phyloP scores from a whole-genome alignment of 1,140 invertebrate genomes.

The Drosophila sp. region DNA sequence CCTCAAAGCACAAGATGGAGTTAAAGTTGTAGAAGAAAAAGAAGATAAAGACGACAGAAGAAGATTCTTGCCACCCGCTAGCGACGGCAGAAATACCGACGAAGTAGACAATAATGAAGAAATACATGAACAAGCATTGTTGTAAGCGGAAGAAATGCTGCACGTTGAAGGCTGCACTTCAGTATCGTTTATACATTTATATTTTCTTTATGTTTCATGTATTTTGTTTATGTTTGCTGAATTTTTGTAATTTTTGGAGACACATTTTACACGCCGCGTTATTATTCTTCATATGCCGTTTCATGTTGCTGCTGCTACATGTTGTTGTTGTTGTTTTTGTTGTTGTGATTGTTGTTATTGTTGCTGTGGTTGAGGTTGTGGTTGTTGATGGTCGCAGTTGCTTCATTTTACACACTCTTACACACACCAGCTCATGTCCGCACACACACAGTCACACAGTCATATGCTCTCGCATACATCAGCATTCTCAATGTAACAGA shows the following conservation, averaged over 20 bases:
- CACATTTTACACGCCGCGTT: slow-evolving; percentile 68
- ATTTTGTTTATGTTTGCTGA: slow-evolving; percentile 75
- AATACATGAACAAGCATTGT: slow-evolving; percentile 20
- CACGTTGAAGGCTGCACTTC: slow-evolving; percentile 53
- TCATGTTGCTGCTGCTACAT: slow-evolving; percentile 64
- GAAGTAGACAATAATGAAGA: slow-evolving; percentile 12
- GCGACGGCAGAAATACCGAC: slow-evolving; percentile 17
- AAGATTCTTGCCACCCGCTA: slow-evolving; percentile 25
- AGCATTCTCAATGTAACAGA: slow-evolving; percentile 14
- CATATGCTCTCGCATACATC: slow-evolving; percentile 3
- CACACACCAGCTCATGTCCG: slow-evolving; percentile 39
- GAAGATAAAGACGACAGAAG: slow-evolving; percentile 19
- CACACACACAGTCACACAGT: slow-evolving; percentile 27
- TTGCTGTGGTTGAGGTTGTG: slow-evolving; percentile 42
- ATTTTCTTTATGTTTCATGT: slow-evolving; percentile 36
- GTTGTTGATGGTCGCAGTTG: slow-evolving; percentile 53
- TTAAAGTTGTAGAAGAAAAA: slow-evolving; percentile 25
- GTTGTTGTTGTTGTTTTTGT: slow-evolving; percentile 11
- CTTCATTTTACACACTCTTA: slow-evolving; percentile 54
- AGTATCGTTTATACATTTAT: slow-evolving; percentile 16
- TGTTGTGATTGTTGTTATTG: slow-evolving; percentile 38
- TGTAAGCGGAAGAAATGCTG: slow-evolving; percentile 65
- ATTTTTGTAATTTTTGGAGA: slow-evolving; percentile 69
- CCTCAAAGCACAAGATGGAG: slow-evolving; percentile 51
- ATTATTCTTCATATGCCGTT: slow-evolving; percentile 49